A percentile compares a stretch with the other conserved stretches of the same genome.
Evolutionary conservation across 2,797 vertebrate genomes (phyloP).

Genomic region (Nyctibius grandis): DNA sequence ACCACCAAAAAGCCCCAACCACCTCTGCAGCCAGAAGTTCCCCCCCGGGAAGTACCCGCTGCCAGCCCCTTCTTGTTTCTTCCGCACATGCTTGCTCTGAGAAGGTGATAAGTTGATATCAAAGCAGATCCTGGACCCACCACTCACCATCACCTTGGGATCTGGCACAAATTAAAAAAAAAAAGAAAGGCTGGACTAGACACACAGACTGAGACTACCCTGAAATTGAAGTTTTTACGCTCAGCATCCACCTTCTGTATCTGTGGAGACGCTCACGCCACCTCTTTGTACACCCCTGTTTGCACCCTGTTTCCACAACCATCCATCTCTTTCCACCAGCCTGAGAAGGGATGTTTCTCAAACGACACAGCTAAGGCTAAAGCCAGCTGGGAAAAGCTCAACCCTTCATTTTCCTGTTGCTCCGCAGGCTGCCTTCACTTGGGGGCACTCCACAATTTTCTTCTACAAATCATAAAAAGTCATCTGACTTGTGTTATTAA

Average conservation of each 20-base stretch:
- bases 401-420: background rate
- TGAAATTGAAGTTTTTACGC: background rate
- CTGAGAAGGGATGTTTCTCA: background rate
- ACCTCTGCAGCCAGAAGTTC: background rate
- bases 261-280: background rate
- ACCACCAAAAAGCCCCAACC: background rate
- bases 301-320: background rate
- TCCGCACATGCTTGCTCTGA: fast-evolving
- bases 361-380: background rate
- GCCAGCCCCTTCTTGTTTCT: background rate
- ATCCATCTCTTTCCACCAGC: background rate
- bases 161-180: background rate
- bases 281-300: background rate
- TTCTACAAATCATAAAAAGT: background rate
- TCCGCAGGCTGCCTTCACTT: background rate
- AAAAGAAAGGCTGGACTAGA: background rate
- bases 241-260: background rate
- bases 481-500: background rate
- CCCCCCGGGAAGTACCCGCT: background rate
- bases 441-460: background rate
- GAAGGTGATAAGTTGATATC: background rate
- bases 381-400: background rate
- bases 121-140: background rate
- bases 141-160: fast-evolving
- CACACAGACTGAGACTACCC: background rate